Evolutionary conservation across 2,797 vertebrate species (phyloP), one percentile per base, ranked within the genome.

Genomic region (Hemitrygon akajei): DNA sequence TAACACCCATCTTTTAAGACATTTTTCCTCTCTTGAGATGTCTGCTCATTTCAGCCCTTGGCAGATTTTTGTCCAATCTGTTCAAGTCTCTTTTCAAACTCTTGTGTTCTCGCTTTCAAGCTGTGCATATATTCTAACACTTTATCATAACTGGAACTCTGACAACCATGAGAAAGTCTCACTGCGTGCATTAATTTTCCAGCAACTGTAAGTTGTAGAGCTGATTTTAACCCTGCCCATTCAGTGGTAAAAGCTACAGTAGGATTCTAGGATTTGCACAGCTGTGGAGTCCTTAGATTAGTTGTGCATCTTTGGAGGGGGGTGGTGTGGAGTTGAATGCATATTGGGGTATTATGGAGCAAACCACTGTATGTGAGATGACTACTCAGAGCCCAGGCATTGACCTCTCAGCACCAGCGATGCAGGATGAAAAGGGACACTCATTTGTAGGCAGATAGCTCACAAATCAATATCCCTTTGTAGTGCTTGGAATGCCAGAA

Each of bases 121-220:
- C 86, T 89, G n/a, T 22, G 86, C 60, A 89, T 66, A 89, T 89
- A 66, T 89, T 63, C 86, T n/a, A 89, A 34, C 37, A 69, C 86
- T 89, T 89, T 63, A n/a, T 69, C 86, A 22, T 66, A 63, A 69
- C 60, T 89, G 63, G 86, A 89, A 89, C 63, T 69, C 86, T 89
- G 86, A 89, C 60, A 89, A 89, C 66, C 86, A 89, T 89, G 86
- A 89, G 37, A 63, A 89, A n/a, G 1, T 89, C 86, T 66, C 86
- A 89, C 14, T 89, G n/a, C 18, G 89, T n/a, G 63, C n/a, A 9
- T 69, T 66, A 34, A 89, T 89, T 69, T 89, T 89, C n/a, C 86
- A 89, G 86, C 86, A 89, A 66, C 34, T 69, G 14, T 37, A 89
- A 22, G 37, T 69, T 89, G n/a, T 69, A 34, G n/a, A 69, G 0